These are phyloP conservation scores for Pyrocephalus nanus DNA, from an alignment of 2,797 vertebrate species.

Conservation along the genomic window DNA sequence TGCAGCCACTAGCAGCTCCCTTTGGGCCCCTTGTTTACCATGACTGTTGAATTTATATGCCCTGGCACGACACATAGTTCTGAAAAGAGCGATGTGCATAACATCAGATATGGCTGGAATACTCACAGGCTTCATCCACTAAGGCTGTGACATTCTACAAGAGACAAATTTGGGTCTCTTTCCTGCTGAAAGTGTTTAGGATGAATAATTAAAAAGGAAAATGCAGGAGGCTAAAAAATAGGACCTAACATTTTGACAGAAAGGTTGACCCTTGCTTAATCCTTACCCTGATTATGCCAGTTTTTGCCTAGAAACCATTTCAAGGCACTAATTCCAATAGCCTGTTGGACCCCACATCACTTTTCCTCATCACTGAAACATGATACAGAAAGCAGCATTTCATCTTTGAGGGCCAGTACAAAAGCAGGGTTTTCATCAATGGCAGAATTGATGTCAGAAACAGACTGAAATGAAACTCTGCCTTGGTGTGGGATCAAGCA, in stretches of 20 bases:
- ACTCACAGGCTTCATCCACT: background rate
- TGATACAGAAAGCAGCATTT: background rate
- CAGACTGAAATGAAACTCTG: background rate
- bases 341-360: background rate
- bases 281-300: background rate
- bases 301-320: background rate
- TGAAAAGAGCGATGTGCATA: slow-evolving; percentile 16
- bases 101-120: slow-evolving; percentile 47
- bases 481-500: background rate
- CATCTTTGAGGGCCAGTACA: background rate
- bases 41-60: slow-evolving; percentile 56
- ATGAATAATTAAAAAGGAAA: background rate
- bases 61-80: slow-evolving; percentile 37
- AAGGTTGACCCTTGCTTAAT: background rate
- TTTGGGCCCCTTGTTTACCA: slow-evolving; percentile 54
- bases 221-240: background rate
- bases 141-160: background rate
- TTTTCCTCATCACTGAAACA: background rate
- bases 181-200: background rate
- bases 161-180: background rate
- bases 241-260: background rate
- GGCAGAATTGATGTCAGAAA: background rate
- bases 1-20: slow-evolving; percentile 10
- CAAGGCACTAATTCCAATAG: background rate
- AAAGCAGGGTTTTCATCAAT: background rate